Percentiles rank a stretch among this genome's conserved stretches.
These are phyloP conservation scores for Oryzaephilus surinamensis DNA, from an alignment of 1,140 invertebrate species.

Conservation along the genomic window DNA sequence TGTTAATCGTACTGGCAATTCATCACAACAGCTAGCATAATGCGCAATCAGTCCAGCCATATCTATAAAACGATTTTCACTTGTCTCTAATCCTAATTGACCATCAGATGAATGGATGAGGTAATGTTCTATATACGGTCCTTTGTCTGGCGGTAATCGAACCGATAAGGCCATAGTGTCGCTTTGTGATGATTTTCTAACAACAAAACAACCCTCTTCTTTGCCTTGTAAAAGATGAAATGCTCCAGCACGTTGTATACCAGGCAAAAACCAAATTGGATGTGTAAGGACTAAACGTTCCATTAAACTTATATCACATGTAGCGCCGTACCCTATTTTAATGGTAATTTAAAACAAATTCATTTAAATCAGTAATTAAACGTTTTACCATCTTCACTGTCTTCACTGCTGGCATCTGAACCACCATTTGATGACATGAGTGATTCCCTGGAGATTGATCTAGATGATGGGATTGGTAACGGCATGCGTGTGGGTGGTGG, in stretches of 20 bases:
- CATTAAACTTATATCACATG: constrained; percentile 71
- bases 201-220: constrained; percentile 87
- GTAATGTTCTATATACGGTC: constrained; percentile 91
- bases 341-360: not conserved
- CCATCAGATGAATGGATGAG: constrained; percentile 76
- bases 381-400: constrained; percentile 27
- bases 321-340: constrained; percentile 32
- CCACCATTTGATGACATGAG: constrained; percentile 31
- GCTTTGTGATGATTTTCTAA: constrained; percentile 83
- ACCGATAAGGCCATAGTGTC: constrained; percentile 92
- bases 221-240: constrained; percentile 88
- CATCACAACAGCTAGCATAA: constrained; percentile 89
- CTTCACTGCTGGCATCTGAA: constrained; percentile 30
- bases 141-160: constrained; percentile 70
- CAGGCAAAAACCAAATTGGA: constrained; percentile 90
- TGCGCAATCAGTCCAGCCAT: constrained; percentile 86
- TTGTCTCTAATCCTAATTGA: constrained; percentile 81
- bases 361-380: constrained; percentile 1
- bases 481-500: constrained; percentile 18
- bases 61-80: constrained; percentile 82
- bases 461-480: constrained; percentile 20
- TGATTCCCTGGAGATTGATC: constrained; percentile 29
- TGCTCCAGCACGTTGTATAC: constrained; percentile 83
- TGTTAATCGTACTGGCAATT: constrained; percentile 81
- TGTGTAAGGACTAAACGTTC: constrained; percentile 83